Percentiles rank a stretch among this genome's conserved stretches.
These are phyloP conservation scores for Micropoecilia bifurca DNA, from an alignment of 2,797 vertebrate species.

Conservation along the genomic window DNA sequence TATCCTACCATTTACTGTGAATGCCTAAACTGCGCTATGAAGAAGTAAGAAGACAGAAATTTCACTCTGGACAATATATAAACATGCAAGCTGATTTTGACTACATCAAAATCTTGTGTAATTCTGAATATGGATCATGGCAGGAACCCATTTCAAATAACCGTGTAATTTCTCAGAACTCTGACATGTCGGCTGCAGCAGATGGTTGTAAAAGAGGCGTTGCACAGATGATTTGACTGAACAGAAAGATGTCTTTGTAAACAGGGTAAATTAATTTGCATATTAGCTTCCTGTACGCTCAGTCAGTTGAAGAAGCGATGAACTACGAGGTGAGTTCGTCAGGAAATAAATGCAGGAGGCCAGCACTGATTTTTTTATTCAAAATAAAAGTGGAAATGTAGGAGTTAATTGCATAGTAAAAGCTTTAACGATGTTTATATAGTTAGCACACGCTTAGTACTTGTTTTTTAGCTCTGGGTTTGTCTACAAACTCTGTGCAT, in stretches of 20 bases:
- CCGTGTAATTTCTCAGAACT: slow-evolving; percentile 4
- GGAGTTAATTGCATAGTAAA: not conserved
- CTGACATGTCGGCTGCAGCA: slow-evolving; percentile 4
- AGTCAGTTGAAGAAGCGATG: not conserved
- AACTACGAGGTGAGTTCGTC: not conserved
- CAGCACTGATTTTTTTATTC: not conserved
- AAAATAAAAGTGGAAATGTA: not conserved
- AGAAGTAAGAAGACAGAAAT: not conserved
- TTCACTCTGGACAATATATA: not conserved
- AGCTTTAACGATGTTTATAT: not conserved
- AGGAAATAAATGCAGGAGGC: not conserved
- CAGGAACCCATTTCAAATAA: not conserved
- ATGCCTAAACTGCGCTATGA: not conserved
- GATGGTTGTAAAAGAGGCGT: slow-evolving; percentile 10
- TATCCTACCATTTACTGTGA: not conserved
- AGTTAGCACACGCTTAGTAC: not conserved
- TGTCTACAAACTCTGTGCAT: not conserved
- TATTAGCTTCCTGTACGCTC: not conserved
- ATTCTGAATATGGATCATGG: slow-evolving; percentile 1
- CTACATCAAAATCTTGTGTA: not conserved
- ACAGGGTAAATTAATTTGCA: not conserved
- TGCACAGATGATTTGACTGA: slow-evolving; percentile 1
- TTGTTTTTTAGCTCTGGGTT: not conserved
- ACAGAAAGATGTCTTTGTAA: slow-evolving; percentile 2
- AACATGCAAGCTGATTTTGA: slow-evolving; percentile 9